Percentiles rank a stretch among this genome's conserved stretches.
phyloP scores from a whole-genome alignment of 2,113 vertebrate genomes.

The Eulemur rufifrons region DNA sequence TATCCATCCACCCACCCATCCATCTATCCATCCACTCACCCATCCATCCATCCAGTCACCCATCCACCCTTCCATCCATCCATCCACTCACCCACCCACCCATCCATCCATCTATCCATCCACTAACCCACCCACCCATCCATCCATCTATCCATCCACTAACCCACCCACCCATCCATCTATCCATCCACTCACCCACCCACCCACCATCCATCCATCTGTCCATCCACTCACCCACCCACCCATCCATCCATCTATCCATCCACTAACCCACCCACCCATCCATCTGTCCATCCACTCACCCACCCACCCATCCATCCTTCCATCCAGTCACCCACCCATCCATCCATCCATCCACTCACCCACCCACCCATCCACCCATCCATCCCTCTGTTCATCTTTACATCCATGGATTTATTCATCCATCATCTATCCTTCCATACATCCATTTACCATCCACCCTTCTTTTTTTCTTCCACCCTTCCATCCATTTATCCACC shows the following conservation, averaged over 20 bases:
- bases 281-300: fast-evolving
- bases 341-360: neutral
- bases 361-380: neutral
- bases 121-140: too few species aligned
- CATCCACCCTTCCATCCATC: neutral
- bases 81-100: neutral
- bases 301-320: neutral
- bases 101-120: neutral
- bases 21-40: too few species aligned
- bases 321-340: fast-evolving
- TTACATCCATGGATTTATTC: neutral
- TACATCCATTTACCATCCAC: neutral
- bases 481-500: too few species aligned
- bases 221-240: too few species aligned
- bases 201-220: fast-evolving
- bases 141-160: neutral
- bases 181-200: neutral
- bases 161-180: neutral
- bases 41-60: too few species aligned
- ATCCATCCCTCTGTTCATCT: neutral
- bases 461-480: neutral
- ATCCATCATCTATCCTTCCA: too few species aligned
- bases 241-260: too few species aligned
- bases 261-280: fast-evolving
- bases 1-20: neutral